Percentiles rank a stretch among this genome's conserved stretches.
Evolutionary conservation across 2,797 vertebrate species (phyloP).

Genomic region (Pipistrellus pipistrellus): DNA sequence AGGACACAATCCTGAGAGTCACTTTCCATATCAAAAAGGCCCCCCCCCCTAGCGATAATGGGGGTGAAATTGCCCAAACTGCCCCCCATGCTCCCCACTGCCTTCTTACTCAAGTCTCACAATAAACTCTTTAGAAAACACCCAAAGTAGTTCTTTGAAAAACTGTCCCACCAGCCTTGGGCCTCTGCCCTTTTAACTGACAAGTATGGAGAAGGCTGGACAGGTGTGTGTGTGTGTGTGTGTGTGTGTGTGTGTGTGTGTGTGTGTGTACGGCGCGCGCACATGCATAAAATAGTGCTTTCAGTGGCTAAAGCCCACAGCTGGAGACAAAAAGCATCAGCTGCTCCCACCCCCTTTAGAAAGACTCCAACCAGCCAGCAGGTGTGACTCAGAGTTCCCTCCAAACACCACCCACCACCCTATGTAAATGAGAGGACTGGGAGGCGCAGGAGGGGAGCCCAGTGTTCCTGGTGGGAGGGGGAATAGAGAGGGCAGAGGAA

Average conservation of each 20-base stretch:
- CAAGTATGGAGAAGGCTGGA: background rate
- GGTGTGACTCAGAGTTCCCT: background rate
- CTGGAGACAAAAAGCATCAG: background rate
- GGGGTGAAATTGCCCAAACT: background rate
- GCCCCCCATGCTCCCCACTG: background rate
- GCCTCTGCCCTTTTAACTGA: slow-evolving; percentile 1
- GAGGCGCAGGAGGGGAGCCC: background rate
- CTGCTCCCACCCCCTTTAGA: background rate
- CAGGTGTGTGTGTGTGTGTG: background rate
- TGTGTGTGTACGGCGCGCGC: too few relatives aligned
- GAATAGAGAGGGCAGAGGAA: background rate
- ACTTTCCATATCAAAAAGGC: background rate
- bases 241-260: background rate
- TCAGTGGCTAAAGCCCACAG: background rate
- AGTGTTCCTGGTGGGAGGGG: background rate
- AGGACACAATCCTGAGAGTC: background rate
- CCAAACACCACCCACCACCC: background rate
- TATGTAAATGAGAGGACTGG: background rate
- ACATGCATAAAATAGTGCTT: background rate
- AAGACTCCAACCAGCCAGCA: background rate
- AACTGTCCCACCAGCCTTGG: background rate
- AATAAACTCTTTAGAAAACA: slow-evolving; percentile 22
- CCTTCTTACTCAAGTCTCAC: background rate
- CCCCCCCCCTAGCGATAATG: background rate
- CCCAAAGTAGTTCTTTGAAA: slow-evolving; percentile 29